A percentile compares a stretch with the other conserved stretches of the same genome.
Evolutionary conservation across 2,797 vertebrate species (phyloP).

Genomic region (Odontamblyopus lacepedii): DNA sequence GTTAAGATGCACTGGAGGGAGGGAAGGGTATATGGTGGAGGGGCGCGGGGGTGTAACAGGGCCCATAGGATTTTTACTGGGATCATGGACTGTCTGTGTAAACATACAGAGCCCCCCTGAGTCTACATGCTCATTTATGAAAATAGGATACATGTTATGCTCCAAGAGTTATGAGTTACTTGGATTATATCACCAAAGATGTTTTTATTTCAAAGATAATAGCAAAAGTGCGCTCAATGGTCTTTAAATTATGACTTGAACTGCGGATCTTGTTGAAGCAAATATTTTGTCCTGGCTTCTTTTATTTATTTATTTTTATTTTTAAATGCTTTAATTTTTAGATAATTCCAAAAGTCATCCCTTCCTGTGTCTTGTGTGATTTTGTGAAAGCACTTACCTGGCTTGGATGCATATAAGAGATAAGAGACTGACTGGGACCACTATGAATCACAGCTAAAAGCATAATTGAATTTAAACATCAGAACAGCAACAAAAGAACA

Average conservation of each 20-base stretch:
- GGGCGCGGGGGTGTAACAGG: slow-evolving; percentile 39
- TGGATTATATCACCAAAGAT: background rate
- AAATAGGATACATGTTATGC: background rate
- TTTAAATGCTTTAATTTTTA: background rate
- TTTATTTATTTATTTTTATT: background rate
- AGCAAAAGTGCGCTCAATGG: no score
- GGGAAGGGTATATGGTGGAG: background rate
- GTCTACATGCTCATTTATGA: slow-evolving; percentile 1
- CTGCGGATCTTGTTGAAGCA: background rate
- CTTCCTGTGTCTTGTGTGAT: background rate
- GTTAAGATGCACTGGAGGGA: slow-evolving; percentile 45
- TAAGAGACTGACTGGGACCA: background rate
- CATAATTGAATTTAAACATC: background rate
- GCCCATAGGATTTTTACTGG: slow-evolving; percentile 49
- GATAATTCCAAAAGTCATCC: background rate
- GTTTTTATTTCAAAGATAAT: no score
- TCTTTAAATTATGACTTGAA: background rate
- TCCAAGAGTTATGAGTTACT: background rate
- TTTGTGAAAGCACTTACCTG: background rate
- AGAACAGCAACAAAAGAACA: background rate
- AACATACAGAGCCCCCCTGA: slow-evolving; percentile 48
- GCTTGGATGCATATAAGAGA: background rate
- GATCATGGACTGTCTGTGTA: slow-evolving; percentile 63
- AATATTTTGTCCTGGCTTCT: background rate
- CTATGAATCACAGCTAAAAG: background rate